A percentile compares a stretch with the other conserved stretches of the same genome.
phyloP scores from a whole-genome alignment of 2,888 invertebrate genomes.

The Autographa pulchrina region DNA sequence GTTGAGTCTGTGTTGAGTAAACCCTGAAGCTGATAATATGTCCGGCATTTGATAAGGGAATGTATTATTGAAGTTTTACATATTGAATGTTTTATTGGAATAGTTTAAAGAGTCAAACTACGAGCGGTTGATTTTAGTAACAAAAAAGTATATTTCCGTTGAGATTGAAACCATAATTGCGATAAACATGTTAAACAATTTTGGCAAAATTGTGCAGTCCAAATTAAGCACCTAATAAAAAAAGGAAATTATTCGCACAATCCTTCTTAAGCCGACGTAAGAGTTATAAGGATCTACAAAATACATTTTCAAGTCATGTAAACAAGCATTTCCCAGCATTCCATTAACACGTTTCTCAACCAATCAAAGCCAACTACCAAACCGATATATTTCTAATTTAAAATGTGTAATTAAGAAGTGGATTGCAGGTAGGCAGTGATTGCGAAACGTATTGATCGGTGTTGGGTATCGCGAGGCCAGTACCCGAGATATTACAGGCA shows the following conservation, averaged over 20 bases:
- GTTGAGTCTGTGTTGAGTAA: background rate
- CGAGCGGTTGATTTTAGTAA: too few relatives aligned
- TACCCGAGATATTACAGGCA: constrained; percentile 48
- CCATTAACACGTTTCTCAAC: background rate
- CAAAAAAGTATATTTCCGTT: too few relatives aligned
- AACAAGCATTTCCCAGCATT: background rate
- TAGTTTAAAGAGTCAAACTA: too few relatives aligned
- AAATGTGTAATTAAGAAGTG: constrained; percentile 50
- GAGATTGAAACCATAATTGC: too few relatives aligned
- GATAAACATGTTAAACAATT: too few relatives aligned
- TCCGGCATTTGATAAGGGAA: background rate
- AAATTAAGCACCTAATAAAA: too few relatives aligned
- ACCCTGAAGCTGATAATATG: background rate
- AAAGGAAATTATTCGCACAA: too few relatives aligned
- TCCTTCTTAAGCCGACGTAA: too few relatives aligned
- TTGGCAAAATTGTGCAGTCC: too few relatives aligned
- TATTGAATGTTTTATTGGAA: too few relatives aligned
- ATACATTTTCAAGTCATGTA: too few relatives aligned
- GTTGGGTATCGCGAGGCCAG: constrained; percentile 57
- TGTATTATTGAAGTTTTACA: background rate
- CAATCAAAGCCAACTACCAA: constrained; percentile 10
- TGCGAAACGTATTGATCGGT: constrained; percentile 55
- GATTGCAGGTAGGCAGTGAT: constrained; percentile 35
- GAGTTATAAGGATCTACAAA: too few relatives aligned
- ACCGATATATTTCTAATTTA: constrained; percentile 39